Evolutionary conservation across 2,888 invertebrate species (phyloP).

Genomic region (Seira sanloemensis): DNA sequence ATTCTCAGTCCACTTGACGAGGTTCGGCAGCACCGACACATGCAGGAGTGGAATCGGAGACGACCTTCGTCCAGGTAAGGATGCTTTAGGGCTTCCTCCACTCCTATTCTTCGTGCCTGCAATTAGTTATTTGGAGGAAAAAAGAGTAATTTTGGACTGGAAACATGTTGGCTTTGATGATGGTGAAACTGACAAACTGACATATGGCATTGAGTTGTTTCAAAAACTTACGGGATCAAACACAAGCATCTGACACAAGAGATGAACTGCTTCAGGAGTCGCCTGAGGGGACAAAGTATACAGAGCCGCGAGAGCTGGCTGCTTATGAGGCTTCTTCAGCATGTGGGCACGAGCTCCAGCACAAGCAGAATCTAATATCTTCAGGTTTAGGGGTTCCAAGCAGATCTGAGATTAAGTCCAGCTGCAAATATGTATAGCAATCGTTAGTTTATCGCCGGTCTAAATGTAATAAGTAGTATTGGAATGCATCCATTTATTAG

Average conservation of each 20-base stretch:
- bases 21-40: slow-evolving; percentile 98
- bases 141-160: neutral
- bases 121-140: neutral
- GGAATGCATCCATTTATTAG: too few species aligned
- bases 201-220: neutral
- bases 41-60: slow-evolving; percentile 98
- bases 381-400: slow-evolving; percentile 96
- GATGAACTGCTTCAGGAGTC: slow-evolving; percentile 98
- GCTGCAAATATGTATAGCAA: too few species aligned
- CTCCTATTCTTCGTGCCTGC: slow-evolving; percentile 94
- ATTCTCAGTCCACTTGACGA: slow-evolving; percentile 82
- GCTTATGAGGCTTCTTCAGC: slow-evolving; percentile 90
- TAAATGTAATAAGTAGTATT: too few species aligned
- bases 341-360: slow-evolving; percentile 96
- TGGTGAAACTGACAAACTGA: too few species aligned
- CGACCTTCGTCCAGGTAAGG: slow-evolving; percentile 98
- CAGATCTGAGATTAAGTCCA: slow-evolving; percentile 98
- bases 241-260: slow-evolving; percentile 97
- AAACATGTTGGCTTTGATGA: neutral
- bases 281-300: slow-evolving; percentile 95
- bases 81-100: slow-evolving; percentile 96
- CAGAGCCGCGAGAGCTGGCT: slow-evolving; percentile 90
- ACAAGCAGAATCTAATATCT: slow-evolving; percentile 98
- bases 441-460: too few species aligned
- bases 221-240: slow-evolving; percentile 92